phyloP scores from a whole-genome alignment of 2,797 vertebrate genomes.

The Hypotaenidia philippensis region DNA sequence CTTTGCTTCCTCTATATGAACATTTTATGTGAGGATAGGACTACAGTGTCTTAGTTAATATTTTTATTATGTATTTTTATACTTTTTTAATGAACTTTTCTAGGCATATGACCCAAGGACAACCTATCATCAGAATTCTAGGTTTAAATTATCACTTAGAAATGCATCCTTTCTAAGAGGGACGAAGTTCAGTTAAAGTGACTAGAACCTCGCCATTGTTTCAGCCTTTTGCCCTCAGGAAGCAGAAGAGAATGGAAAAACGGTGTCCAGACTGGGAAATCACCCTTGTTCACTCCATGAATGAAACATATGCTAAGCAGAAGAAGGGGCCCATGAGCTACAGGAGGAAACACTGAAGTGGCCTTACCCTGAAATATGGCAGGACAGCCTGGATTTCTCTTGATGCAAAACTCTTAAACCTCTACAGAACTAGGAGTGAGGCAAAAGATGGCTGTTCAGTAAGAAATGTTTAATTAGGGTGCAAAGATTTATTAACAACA shows the following conservation, averaged over 20 bases:
- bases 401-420: background rate
- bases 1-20: background rate
- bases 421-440: background rate
- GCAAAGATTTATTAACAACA: background rate
- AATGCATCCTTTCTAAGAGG: background rate
- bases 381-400: background rate
- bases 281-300: background rate
- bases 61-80: background rate
- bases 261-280: background rate
- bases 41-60: background rate
- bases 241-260: background rate
- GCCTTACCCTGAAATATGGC: background rate
- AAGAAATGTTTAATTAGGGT: constrained; percentile 6
- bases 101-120: background rate
- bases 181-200: background rate
- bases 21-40: background rate
- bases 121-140: background rate
- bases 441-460: background rate
- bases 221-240: background rate
- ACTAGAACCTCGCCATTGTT: background rate
- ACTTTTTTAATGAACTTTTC: background rate
- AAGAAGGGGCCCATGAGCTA: background rate
- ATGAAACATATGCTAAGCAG: background rate
- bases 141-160: background rate
- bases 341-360: background rate